phyloP scores from a whole-genome alignment of 2,888 invertebrate species.

The Exocentrus adspersus region DNA sequence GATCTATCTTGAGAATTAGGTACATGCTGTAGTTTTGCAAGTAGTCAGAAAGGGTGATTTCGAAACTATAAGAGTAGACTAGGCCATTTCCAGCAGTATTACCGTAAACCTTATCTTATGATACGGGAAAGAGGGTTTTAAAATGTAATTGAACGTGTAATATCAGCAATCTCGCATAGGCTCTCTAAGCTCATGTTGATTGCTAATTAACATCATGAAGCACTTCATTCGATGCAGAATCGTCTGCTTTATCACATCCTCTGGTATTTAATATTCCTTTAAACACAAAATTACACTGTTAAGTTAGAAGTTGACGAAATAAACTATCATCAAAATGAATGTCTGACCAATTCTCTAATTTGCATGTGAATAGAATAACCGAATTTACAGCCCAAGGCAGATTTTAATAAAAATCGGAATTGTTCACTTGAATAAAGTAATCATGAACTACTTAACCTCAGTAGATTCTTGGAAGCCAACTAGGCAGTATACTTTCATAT shows the following conservation, averaged over 20 bases:
- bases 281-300: background rate
- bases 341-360: too few species aligned
- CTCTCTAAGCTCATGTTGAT: slow-evolving; percentile 23
- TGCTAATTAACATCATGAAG: slow-evolving; percentile 18
- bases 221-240: slow-evolving; percentile 3
- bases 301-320: too few species aligned
- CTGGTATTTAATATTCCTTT: slow-evolving; percentile 14
- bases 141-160: slow-evolving; percentile 26
- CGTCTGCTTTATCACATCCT: slow-evolving; percentile 13
- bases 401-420: too few species aligned
- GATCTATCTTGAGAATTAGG: too few species aligned
- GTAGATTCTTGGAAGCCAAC: background rate
- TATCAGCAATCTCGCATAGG: slow-evolving; percentile 19
- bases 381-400: too few species aligned
- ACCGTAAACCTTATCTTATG: slow-evolving; percentile 16
- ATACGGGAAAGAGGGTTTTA: slow-evolving; percentile 19
- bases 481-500: background rate
- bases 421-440: too few species aligned
- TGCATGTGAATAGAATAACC: too few species aligned
- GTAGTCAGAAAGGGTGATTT: background rate
- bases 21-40: too few species aligned
- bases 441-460: background rate
- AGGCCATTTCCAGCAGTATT: slow-evolving; percentile 2
- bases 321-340: too few species aligned
- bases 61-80: background rate